phyloP scores from a whole-genome alignment of 1,140 invertebrate genomes.

The Drosophila watanabei region DNA sequence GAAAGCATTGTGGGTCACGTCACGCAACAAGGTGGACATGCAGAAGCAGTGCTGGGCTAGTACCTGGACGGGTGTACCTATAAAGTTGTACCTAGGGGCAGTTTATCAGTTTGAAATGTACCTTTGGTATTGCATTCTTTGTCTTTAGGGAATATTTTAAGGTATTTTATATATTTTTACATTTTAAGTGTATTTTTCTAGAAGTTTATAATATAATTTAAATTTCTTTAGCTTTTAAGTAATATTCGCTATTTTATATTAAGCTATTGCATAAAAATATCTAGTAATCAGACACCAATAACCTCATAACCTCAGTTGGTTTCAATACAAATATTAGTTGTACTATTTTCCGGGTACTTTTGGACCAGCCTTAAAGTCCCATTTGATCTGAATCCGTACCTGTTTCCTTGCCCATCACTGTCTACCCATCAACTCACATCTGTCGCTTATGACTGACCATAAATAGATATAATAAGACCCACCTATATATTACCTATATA shows the following conservation, averaged over 20 bases:
- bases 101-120: neutral
- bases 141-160: neutral
- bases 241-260: too few species aligned
- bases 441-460: neutral
- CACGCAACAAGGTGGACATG: slow-evolving; percentile 15
- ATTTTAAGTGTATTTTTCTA: too few species aligned
- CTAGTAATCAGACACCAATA: too few species aligned
- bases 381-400: neutral
- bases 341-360: too few species aligned
- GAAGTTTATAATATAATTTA: too few species aligned
- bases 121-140: neutral
- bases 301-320: too few species aligned
- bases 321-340: neutral
- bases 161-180: too few species aligned
- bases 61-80: neutral
- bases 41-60: neutral
- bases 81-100: neutral
- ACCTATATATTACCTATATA: neutral
- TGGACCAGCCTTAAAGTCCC: too few species aligned
- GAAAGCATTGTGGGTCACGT: slow-evolving; percentile 33
- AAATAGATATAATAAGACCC: neutral
- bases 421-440: neutral
- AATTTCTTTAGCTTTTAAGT: too few species aligned
- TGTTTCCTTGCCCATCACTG: neutral
- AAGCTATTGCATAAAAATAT: too few species aligned